These are phyloP conservation scores for Muricea muricata DNA, from an alignment of 92 coral and sea anemone species.

Conservation along the genomic window DNA sequence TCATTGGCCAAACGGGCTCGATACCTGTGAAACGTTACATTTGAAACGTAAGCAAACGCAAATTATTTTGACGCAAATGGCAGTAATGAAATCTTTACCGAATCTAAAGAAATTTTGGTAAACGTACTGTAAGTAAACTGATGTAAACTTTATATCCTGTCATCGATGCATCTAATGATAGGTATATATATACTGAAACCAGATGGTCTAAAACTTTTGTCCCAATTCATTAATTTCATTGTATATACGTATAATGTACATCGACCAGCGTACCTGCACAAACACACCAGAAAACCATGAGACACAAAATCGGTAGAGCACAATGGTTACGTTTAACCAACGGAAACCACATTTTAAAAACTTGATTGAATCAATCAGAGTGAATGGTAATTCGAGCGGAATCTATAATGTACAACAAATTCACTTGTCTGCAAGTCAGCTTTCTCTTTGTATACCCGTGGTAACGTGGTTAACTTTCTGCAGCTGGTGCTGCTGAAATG, in stretches of 20 bases:
- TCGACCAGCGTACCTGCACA: neutral
- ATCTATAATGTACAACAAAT: neutral
- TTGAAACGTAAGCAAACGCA: no score
- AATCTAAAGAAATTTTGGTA: no score
- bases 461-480: neutral
- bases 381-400: neutral
- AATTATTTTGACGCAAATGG: no score
- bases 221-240: no score
- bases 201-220: neutral
- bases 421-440: constrained; percentile 16
- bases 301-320: neutral
- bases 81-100: no score
- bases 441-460: no score
- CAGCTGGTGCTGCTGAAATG: neutral
- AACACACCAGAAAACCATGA: neutral
- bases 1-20: no score
- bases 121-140: no score
- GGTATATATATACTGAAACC: neutral
- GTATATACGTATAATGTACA: neutral
- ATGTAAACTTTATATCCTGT: no score
- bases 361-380: constrained; percentile 14
- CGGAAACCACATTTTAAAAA: neutral
- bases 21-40: no score
- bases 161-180: no score
- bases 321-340: neutral